phyloP scores from a whole-genome alignment of 2,797 vertebrate species.

The Antrozous pallidus region DNA sequence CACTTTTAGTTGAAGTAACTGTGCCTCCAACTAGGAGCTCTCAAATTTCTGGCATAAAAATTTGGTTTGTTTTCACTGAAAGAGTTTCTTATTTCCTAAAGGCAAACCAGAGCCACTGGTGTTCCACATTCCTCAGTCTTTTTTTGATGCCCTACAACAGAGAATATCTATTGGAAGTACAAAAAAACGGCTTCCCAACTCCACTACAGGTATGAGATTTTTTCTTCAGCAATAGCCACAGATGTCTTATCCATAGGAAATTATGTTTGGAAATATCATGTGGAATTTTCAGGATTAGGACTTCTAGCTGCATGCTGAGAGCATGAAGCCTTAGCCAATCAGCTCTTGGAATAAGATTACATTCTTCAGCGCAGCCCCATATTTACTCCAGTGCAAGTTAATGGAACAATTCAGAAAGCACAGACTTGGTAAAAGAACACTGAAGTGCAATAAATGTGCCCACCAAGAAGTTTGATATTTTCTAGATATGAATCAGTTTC shows the following conservation, averaged over 20 bases:
- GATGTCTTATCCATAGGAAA: not conserved
- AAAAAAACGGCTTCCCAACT: conserved; percentile 92
- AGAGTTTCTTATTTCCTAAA: conserved; percentile 52
- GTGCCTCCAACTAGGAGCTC: not conserved
- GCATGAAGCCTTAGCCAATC: not conserved
- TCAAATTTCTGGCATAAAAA: conserved; percentile 34
- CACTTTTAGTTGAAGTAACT: conserved; percentile 34
- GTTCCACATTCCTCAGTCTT: conserved; percentile 92
- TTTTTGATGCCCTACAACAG: conserved; percentile 93
- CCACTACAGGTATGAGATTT: conserved; percentile 86
- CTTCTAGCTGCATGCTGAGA: not conserved
- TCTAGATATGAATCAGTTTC: not conserved
- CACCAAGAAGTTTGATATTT: not conserved
- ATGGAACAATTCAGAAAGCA: not conserved
- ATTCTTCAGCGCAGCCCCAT: not conserved
- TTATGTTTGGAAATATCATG: not conserved
- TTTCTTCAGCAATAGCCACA: not conserved
- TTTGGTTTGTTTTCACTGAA: conserved; percentile 12
- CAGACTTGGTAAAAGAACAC: not conserved
- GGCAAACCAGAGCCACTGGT: conserved; percentile 92
- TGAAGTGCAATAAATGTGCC: not conserved
- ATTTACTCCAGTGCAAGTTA: not conserved
- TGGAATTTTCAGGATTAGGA: conserved; percentile 1
- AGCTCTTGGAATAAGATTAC: not conserved
- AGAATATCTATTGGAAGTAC: conserved; percentile 90